Conservation (phyloP, 64 coral and sea anemone genomes). For the Catalaphyllia jardinei region DNA sequence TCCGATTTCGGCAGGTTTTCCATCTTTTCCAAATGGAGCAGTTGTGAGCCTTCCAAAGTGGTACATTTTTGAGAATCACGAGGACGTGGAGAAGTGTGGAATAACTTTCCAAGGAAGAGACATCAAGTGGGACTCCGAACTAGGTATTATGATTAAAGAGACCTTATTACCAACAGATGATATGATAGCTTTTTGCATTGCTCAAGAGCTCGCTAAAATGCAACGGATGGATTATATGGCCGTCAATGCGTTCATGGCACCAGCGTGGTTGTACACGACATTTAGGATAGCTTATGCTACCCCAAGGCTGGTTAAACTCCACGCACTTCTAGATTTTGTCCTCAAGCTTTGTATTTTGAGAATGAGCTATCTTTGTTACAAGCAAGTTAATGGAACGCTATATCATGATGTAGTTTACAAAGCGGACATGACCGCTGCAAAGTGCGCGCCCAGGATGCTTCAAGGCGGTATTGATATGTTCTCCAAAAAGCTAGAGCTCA, state of each 20-base stretch:
- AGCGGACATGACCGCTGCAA: conserved; percentile 72
- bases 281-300: conserved; percentile 67
- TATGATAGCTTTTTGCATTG: conserved; percentile 85
- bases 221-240: conserved; percentile 69
- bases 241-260: conserved; percentile 49
- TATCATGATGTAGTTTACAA: conserved; percentile 70
- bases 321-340: conserved; percentile 60
- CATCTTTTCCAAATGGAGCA: conserved; percentile 72
- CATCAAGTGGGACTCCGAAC: conserved; percentile 89
- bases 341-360: conserved; percentile 77
- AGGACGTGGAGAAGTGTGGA: conserved; percentile 78
- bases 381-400: conserved; percentile 39
- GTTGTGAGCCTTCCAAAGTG: conserved; percentile 80
- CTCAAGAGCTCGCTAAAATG: conserved; percentile 71
- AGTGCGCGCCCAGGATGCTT: conserved; percentile 45
- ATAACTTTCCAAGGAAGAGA: conserved; percentile 79
- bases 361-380: conserved; percentile 82
- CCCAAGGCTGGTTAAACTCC: conserved; percentile 47
- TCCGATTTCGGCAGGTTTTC: conserved; percentile 69
- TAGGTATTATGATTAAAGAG: conserved; percentile 81
- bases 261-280: conserved; percentile 79
- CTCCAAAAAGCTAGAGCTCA: conserved; percentile 75
- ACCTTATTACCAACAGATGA: conserved; percentile 65
- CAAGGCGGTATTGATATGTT: conserved; percentile 71
- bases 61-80: conserved; percentile 62